Evolutionary conservation across 2,888 invertebrate genomes (phyloP), one percentile per base, ranked within the genome.

Genomic region (Apamea anceps): DNA sequence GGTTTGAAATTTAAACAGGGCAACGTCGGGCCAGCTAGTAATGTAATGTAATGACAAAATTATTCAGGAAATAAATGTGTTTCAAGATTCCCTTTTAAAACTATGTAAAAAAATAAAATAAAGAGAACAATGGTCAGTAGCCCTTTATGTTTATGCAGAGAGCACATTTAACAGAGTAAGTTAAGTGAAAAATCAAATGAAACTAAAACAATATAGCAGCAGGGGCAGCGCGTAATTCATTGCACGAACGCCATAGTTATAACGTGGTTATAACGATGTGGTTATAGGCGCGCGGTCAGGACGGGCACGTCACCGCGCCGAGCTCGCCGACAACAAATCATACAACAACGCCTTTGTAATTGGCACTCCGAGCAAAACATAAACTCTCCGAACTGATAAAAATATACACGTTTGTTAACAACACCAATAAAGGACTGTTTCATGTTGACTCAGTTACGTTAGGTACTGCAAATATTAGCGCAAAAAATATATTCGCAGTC

Each of bases 291-390:
- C 54, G 79, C 77, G 82, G 84, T 79, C 70, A 60, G 65, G 42
- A 51, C 66, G 18, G n/a, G 28, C 71, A 54, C 68, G 54, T n/a
- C 66, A 42, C 77, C 37, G 21, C 71, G 28, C 77, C 67, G 28
- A 65, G 21, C 54, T 63, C 74, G 57, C 65, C 57, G 54, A 79
- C 84, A 81, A 32, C 79, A 80, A 84, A 81, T 80, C 77, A 81
- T 78, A 77, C 81, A 78, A 74, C 77, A 77, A 75, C 80, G 66
- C 85, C 85, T 85, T 85, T 85, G 85, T 88, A 89, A 91, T 91
- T 88, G 85, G 82, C 75, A 68, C 71, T n/a, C 28, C 63, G n/a
- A 70, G 75, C 75, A 84, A 79, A 81, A 76, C 65, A 82, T 78
- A 75, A 79, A 77, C 72, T 70, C 75, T 32, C 71, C 75, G 71